A percentile compares a stretch with the other conserved stretches of the same genome.
phyloP scores from a whole-genome alignment of 2,888 invertebrate species.

The Epirrhoe alternata region DNA sequence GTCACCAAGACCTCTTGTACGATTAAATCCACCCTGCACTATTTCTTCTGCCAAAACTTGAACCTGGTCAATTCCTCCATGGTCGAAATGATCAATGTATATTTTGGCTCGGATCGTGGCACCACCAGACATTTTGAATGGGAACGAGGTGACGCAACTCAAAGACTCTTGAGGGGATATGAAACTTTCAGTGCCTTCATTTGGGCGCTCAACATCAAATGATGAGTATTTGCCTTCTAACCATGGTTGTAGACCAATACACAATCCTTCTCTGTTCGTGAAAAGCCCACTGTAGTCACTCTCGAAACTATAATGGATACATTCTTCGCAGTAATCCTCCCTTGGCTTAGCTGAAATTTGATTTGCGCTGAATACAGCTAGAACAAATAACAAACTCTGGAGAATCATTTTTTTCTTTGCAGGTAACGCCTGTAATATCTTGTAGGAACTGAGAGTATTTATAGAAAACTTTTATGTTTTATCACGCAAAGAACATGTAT shows the following conservation, averaged over 20 bases:
- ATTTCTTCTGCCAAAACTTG: constrained; percentile 12
- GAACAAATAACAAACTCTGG: constrained; percentile 7
- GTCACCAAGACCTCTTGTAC: not conserved
- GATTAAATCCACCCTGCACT: not conserved
- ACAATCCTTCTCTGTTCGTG: not conserved
- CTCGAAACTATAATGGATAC: constrained; percentile 15
- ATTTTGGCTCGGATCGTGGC: constrained; percentile 1
- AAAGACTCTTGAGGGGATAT: constrained; percentile 4
- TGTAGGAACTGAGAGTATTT: constrained; percentile 5
- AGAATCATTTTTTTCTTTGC: constrained; percentile 10
- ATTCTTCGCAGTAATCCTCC: constrained; percentile 7
- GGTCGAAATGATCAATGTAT: constrained; percentile 2
- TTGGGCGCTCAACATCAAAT: not conserved
- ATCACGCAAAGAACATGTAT: not conserved
- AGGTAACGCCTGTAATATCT: constrained; percentile 1
- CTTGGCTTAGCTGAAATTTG: constrained; percentile 8
- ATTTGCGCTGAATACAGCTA: not conserved
- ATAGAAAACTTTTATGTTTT: not conserved
- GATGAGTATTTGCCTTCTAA: constrained; percentile 5
- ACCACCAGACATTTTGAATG: constrained; percentile 13
- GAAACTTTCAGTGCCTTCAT: constrained; percentile 6
- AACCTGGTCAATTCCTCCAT: not conserved
- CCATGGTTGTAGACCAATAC: not conserved
- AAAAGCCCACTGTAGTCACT: constrained; percentile 8
- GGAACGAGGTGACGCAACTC: constrained; percentile 19